These are phyloP conservation scores for zebrafish (Danio rerio) DNA, from an alignment of 2,113 vertebrate genomes.

Conservation along the genomic window GRCz12tu NC_133191.1:32832501-32833000, in stretches of 20 bases:
- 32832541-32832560: neutral
- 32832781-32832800: conserved; percentile 54
- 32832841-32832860: conserved; percentile 53
- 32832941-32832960: conserved; percentile 63
- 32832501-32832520: neutral
- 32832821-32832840: conserved; percentile 71
- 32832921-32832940: conserved; percentile 72
- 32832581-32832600: neutral
- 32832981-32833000: neutral
- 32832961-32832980: neutral
- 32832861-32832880: conserved; percentile 58
- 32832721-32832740: neutral
- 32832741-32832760: neutral
- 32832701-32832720: neutral
- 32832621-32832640: conserved; percentile 3
- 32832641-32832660: neutral
- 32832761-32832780: neutral
- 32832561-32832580: neutral
- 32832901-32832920: conserved; percentile 71
- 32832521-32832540: neutral
- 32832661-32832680: neutral
- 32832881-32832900: conserved; percentile 77
- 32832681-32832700: neutral
- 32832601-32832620: neutral
- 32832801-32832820: conserved; percentile 55